Evolutionary conservation across 1,140 invertebrate species (phyloP).

Genomic region (Campoletis sonorensis): DNA sequence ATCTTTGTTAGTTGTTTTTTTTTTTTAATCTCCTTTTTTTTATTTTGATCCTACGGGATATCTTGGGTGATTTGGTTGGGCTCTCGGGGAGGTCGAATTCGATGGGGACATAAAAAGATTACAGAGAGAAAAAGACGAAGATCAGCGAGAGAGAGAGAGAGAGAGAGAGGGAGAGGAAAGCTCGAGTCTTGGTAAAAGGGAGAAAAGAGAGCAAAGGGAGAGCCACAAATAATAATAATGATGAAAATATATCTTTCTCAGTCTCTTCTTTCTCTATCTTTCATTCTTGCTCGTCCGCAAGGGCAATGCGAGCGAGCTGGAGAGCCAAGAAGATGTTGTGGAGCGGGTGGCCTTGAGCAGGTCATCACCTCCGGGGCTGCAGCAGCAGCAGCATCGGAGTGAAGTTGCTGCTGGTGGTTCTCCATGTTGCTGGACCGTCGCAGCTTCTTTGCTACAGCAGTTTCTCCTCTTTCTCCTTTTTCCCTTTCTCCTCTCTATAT

Average conservation of each 20-base stretch:
- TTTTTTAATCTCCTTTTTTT: background rate
- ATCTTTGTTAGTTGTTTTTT: background rate
- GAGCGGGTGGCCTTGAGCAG: slow-evolving; percentile 75
- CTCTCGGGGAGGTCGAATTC: background rate
- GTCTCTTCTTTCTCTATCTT: background rate
- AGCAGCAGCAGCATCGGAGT: slow-evolving; percentile 52
- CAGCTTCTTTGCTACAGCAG: slow-evolving; percentile 62
- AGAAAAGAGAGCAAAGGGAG: slow-evolving; percentile 60
- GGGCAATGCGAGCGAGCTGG: slow-evolving; percentile 1
- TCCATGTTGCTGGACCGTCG: slow-evolving; percentile 62
- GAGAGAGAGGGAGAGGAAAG: slow-evolving; percentile 35
- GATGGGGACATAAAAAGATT: background rate
- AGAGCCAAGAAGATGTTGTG: slow-evolving; percentile 59
- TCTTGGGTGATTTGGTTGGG: too few relatives aligned
- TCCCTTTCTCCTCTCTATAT: background rate
- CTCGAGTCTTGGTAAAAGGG: slow-evolving; percentile 43
- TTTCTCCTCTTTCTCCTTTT: slow-evolving; percentile 40
- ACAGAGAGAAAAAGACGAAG: background rate
- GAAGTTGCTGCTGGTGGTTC: slow-evolving; percentile 60
- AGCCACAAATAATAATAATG: slow-evolving; percentile 43
- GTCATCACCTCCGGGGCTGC: slow-evolving; percentile 71
- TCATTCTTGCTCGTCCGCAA: background rate
- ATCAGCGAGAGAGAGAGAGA: slow-evolving; percentile 47
- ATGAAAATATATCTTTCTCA: slow-evolving; percentile 8
- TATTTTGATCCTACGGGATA: too few relatives aligned